A percentile compares a stretch with the other conserved stretches of the same genome.
These are phyloP conservation scores for Tipula lateralis DNA, from an alignment of 2,888 invertebrate genomes.

Conservation along the genomic window DNA sequence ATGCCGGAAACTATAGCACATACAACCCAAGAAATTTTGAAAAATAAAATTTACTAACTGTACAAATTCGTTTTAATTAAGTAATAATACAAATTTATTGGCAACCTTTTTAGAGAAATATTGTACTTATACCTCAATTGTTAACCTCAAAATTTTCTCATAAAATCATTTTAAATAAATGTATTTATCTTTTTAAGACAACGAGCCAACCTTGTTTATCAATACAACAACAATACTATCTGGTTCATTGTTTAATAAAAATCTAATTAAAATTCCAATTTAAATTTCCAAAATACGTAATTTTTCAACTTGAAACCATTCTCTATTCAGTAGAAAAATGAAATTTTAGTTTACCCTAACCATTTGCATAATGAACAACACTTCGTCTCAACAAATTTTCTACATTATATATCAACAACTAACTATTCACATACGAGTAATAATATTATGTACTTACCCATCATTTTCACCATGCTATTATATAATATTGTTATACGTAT, in stretches of 20 bases:
- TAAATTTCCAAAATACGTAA: neutral
- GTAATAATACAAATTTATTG: too few relatives aligned
- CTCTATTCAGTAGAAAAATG: neutral
- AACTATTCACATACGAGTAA: neutral
- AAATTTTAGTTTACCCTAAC: neutral
- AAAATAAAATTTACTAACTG: too few relatives aligned
- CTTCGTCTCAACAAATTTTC: neutral
- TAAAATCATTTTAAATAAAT: neutral
- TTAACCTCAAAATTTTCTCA: neutral
- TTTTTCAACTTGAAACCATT: constrained; percentile 9
- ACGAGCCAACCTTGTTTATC: neutral
- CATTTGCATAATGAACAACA: neutral
- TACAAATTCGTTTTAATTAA: too few relatives aligned
- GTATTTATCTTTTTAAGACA: neutral
- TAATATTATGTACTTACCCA: neutral
- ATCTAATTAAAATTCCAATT: constrained; percentile 19
- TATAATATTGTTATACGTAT: neutral
- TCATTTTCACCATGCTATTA: neutral
- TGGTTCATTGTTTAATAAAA: neutral
- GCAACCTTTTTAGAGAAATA: too few relatives aligned
- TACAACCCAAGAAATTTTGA: too few relatives aligned
- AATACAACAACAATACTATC: neutral
- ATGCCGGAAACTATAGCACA: too few relatives aligned
- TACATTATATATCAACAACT: neutral
- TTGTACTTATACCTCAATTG: too few relatives aligned